Conservation (phyloP, 2,888 invertebrate genomes). For the Noctua comes region DNA sequence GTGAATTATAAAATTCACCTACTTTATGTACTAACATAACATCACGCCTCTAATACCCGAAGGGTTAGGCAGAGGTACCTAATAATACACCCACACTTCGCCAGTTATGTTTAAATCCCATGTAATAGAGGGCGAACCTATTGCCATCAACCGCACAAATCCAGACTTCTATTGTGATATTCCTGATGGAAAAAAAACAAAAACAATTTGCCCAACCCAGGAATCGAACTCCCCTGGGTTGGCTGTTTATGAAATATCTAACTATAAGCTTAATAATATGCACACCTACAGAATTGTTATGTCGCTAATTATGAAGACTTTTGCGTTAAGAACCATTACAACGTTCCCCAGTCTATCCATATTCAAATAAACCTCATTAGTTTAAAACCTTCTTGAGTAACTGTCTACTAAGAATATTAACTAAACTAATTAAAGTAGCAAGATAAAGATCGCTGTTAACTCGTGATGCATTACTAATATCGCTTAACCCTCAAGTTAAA, state of each 20-base stretch:
- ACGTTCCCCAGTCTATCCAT: background rate
- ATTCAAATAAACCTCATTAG: constrained; percentile 32
- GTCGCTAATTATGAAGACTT: background rate
- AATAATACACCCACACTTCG: too few relatives aligned
- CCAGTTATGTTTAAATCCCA: too few relatives aligned
- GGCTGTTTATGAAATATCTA: background rate
- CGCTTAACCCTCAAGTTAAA: constrained; percentile 41
- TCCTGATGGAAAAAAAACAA: too few relatives aligned
- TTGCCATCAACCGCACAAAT: too few relatives aligned
- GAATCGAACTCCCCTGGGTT: too few relatives aligned
- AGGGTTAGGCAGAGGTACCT: too few relatives aligned
- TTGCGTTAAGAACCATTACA: background rate
- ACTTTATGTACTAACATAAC: too few relatives aligned
- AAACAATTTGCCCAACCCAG: too few relatives aligned
- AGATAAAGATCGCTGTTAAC: constrained; percentile 57
- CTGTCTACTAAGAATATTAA: constrained; percentile 40
- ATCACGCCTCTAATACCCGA: too few relatives aligned
- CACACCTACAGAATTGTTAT: background rate
- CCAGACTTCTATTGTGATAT: too few relatives aligned
- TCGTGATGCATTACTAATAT: constrained; percentile 49
- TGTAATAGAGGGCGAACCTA: too few relatives aligned
- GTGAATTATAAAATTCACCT: background rate
- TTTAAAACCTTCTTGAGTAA: constrained; percentile 21
- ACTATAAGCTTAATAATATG: background rate
- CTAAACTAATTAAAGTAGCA: constrained; percentile 41